Evolutionary conservation across 2,797 vertebrate genomes (phyloP).

Genomic region (Peromyscus melanophrys): DNA sequence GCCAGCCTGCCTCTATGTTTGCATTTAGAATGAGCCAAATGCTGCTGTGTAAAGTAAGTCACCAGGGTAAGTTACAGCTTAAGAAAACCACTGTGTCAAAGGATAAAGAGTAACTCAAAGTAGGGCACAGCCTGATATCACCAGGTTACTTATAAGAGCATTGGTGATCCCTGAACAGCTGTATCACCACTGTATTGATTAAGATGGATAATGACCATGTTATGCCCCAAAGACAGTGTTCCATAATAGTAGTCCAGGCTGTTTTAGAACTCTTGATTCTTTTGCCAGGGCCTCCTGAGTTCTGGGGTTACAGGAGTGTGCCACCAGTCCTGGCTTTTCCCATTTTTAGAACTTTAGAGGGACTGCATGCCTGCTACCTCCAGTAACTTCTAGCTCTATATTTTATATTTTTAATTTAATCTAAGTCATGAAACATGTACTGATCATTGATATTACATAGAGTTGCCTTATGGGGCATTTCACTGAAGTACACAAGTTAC

Average conservation of each 20-base stretch:
- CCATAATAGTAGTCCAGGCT: background rate
- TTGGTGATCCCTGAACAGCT: background rate
- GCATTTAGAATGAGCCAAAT: background rate
- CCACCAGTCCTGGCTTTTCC: background rate
- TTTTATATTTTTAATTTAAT: slow-evolving; percentile 58
- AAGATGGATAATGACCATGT: background rate
- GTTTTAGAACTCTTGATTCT: background rate
- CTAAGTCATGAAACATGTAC: slow-evolving; percentile 19
- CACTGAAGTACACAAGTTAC: background rate
- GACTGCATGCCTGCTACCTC: background rate
- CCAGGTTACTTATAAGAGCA: background rate
- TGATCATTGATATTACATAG: background rate
- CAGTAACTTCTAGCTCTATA: slow-evolving; percentile 47
- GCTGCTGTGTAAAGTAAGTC: background rate
- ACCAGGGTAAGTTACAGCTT: background rate
- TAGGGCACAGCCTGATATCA: background rate
- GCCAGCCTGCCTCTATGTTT: background rate
- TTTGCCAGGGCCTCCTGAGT: background rate
- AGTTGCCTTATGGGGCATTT: slow-evolving; percentile 5
- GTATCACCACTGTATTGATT: background rate
- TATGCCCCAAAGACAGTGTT: background rate
- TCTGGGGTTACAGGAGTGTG: background rate
- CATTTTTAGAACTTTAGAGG: slow-evolving; percentile 39
- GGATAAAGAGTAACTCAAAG: background rate
- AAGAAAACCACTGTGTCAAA: background rate